Conservation (phyloP, 2,888 invertebrate genomes). For the Xestia sexstrigata region DNA sequence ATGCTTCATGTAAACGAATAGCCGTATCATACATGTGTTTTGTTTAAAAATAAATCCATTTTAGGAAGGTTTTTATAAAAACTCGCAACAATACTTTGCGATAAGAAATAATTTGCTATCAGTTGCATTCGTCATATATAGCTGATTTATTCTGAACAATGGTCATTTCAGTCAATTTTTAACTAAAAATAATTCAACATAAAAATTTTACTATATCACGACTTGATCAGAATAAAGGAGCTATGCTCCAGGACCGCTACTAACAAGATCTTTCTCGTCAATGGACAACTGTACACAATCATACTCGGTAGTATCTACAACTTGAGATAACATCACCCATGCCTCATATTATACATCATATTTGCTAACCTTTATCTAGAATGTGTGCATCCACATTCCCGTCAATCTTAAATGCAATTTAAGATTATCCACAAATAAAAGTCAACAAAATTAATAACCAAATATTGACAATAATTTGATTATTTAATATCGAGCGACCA, state of each 20-base stretch:
- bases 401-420: constrained; percentile 67
- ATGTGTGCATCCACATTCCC: constrained; percentile 61
- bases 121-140: constrained; percentile 77
- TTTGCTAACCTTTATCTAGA: constrained; percentile 68
- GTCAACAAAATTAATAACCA: constrained; percentile 68
- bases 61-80: constrained; percentile 74
- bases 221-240: constrained; percentile 77
- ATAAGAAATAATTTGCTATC: constrained; percentile 84
- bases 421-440: constrained; percentile 64
- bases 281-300: constrained; percentile 62
- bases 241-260: constrained; percentile 77
- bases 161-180: constrained; percentile 81
- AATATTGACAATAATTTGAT: constrained; percentile 65
- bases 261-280: constrained; percentile 71
- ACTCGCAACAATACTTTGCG: constrained; percentile 85
- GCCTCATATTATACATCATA: constrained; percentile 52
- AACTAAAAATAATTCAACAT: constrained; percentile 84
- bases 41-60: constrained; percentile 78
- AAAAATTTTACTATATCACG: constrained; percentile 81
- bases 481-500: constrained; percentile 67
- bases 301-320: constrained; percentile 60
- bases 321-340: constrained; percentile 58
- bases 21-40: constrained; percentile 82
- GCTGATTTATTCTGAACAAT: constrained; percentile 79
- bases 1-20: constrained; percentile 87